These are phyloP conservation scores for Cyanocitta stelleri DNA, from an alignment of 2,113 vertebrate species.

Conservation along the genomic window DNA sequence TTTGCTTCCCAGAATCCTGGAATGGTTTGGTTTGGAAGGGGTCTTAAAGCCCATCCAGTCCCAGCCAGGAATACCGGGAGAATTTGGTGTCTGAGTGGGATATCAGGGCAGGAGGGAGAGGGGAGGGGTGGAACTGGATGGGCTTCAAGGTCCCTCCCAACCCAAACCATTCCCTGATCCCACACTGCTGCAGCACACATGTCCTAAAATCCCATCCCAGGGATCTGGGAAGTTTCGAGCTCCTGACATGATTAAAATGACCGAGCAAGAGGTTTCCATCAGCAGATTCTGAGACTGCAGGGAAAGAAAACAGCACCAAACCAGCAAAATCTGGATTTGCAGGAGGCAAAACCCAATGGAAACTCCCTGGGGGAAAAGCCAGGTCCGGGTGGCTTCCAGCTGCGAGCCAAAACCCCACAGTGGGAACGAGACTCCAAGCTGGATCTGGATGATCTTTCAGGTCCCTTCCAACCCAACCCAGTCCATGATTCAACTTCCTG, in stretches of 20 bases:
- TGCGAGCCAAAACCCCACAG: not conserved
- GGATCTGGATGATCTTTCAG: not conserved
- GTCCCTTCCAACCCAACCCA: not conserved
- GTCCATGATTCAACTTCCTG: not conserved
- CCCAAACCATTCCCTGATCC: not conserved
- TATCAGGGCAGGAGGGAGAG: not conserved
- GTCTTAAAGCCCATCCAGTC: not conserved
- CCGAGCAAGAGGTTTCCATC: accelerated
- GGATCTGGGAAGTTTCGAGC: not conserved
- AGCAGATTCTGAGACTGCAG: accelerated
- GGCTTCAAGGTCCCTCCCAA: too few species aligned
- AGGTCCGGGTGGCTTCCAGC: not conserved
- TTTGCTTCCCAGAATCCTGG: not conserved
- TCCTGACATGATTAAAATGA: not conserved
- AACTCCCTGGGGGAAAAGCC: not conserved
- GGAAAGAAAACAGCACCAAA: not conserved
- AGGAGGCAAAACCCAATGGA: not conserved
- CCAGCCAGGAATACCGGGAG: not conserved
- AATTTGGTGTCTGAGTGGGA: not conserved
- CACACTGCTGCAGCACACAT: accelerated
- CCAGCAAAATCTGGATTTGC: not conserved
- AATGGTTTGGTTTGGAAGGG: not conserved
- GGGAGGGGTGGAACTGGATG: not conserved
- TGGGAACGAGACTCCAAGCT: not conserved
- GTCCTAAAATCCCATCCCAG: not conserved